Evolutionary conservation across 2,888 invertebrate genomes (phyloP).

Genomic region (Dolomedes plantarius): DNA sequence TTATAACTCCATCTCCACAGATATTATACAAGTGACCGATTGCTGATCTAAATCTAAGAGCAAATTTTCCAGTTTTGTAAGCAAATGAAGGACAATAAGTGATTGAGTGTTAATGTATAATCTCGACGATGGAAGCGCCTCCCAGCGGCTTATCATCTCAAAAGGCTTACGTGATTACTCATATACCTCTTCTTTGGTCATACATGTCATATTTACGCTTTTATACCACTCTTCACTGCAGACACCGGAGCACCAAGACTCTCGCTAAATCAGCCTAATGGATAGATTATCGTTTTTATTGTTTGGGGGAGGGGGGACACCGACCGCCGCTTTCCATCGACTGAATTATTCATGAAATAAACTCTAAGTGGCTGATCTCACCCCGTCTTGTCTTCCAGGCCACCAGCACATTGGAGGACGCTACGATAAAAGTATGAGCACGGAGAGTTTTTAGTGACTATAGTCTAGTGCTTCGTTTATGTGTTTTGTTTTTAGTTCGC

Average conservation of each 20-base stretch:
- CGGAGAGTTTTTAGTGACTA: constrained; percentile 7
- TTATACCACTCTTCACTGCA: constrained; percentile 14
- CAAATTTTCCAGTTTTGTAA: too few species aligned
- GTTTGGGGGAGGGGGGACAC: constrained; percentile 48
- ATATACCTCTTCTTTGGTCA: not conserved
- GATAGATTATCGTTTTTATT: constrained; percentile 71
- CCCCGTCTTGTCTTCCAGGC: constrained; percentile 60
- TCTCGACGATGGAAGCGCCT: not conserved
- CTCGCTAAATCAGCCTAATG: constrained; percentile 67
- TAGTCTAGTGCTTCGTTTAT: constrained; percentile 11
- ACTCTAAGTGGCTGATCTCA: constrained; percentile 70
- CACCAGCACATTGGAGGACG: not conserved
- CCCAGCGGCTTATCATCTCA: not conserved
- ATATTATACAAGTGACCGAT: too few species aligned
- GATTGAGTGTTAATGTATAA: constrained; percentile 14
- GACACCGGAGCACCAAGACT: constrained; percentile 8
- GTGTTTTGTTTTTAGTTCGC: too few species aligned
- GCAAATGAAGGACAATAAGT: not conserved
- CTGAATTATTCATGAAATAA: constrained; percentile 71
- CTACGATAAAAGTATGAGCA: not conserved
- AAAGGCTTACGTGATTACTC: not conserved
- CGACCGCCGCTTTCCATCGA: constrained; percentile 31
- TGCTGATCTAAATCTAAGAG: too few species aligned
- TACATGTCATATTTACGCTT: constrained; percentile 8
- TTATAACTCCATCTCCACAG: too few species aligned